These are phyloP conservation scores for Catharus ustulatus DNA, from an alignment of 2,797 vertebrate genomes.

Conservation along the genomic window DNA sequence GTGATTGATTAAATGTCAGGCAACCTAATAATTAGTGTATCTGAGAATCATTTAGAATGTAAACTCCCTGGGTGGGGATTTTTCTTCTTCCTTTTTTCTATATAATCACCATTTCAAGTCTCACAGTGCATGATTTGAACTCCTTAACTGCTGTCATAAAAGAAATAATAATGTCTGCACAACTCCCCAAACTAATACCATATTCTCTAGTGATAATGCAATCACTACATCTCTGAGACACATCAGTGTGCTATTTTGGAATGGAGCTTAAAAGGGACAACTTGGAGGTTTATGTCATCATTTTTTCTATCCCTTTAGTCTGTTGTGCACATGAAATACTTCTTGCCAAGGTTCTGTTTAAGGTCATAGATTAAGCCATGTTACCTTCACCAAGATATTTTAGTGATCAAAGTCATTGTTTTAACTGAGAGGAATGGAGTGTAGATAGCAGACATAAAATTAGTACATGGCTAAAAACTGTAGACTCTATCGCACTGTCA, in stretches of 20 bases:
- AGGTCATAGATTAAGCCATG: rapidly evolving
- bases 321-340: background rate
- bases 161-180: conserved; percentile 25
- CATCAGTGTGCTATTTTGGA: background rate
- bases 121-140: background rate
- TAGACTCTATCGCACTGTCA: background rate
- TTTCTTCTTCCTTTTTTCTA: conserved; percentile 29
- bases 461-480: background rate
- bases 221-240: conserved; percentile 3
- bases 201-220: conserved; percentile 29
- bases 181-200: conserved; percentile 11
- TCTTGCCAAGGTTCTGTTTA: background rate
- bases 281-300: background rate
- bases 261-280: background rate
- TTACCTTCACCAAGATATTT: background rate
- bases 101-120: conserved; percentile 35
- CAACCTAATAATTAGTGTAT: conserved; percentile 59
- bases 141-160: conserved; percentile 34
- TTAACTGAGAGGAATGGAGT: background rate
- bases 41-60: conserved; percentile 44
- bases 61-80: conserved; percentile 38
- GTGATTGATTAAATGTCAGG: conserved; percentile 63
- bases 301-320: background rate
- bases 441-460: background rate
- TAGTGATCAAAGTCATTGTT: background rate